Base-by-base conservation (phyloP, 2,888 invertebrate species). In the Tachina fera region DNA sequence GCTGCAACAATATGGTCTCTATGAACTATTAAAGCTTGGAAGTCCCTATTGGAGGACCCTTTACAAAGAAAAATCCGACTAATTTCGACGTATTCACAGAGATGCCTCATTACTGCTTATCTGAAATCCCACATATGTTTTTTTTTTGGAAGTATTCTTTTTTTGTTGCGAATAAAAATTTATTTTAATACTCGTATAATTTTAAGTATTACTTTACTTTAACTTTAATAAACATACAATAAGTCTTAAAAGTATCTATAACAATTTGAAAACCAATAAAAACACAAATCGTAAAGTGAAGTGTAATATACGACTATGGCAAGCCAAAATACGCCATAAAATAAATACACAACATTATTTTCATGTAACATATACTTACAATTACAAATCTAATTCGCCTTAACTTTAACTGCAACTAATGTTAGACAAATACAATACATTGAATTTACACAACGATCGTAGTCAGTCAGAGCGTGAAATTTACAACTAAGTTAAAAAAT, bases 381-480 rank as follows among this genome's bases (percentile, higher is more conserved):
- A 65, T 49, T 51, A 22, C 13, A 61, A 74, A 53, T 63, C 19
- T 13, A 74, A 41, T 58, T 58, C 63, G 16, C 11, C 47, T 67
- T 49, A 63, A 61, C 58, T 67, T 49, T 53, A 61, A 51, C 61
- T 78, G 19, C 4, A 70, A 31, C 61, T 53, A 61, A 70, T 51
- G 61, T 53, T 19, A 61, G 63, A 63, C 71, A 61, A 71, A 53
- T 53, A 9, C 45, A 41, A 67, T 11, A 9, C 6, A 45, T 13
- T 16, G 41, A 22, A 22, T 78, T 47, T 14, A 16, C 49, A 49
- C 58, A 31, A 22, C 1, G 45, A 58, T 58, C 67, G 49, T 41
- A 41, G 58, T n/a, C 41, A 53, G 74, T 51, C 45, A 81, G 75
- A 81, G 74, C 68, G 74, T 81, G 39, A 81, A 81, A 75, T 61